Conservation (phyloP, 2,113 vertebrate genomes). For the Dromaius novaehollandiae region DNA sequence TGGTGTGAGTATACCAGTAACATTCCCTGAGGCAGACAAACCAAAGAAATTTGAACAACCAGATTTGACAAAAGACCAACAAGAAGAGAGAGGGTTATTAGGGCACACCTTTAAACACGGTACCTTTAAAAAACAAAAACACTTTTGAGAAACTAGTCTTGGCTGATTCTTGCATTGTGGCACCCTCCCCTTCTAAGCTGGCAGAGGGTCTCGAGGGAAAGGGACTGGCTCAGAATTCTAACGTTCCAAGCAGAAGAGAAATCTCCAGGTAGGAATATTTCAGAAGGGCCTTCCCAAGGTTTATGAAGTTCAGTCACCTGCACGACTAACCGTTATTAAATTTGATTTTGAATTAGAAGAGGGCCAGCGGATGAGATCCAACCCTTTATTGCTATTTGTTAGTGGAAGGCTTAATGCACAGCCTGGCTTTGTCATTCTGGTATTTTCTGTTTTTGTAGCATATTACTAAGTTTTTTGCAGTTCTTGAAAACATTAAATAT, state of each 20-base stretch:
- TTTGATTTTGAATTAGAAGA: not conserved
- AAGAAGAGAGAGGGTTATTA: not conserved
- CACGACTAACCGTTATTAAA: not conserved
- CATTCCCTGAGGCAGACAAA: not conserved
- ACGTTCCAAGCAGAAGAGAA: not conserved
- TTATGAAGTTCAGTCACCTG: too few relatives aligned
- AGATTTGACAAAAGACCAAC: not conserved
- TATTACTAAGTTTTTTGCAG: not conserved
- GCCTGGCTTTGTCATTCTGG: not conserved
- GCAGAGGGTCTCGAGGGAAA: not conserved
- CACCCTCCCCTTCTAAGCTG: not conserved
- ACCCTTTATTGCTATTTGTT: not conserved
- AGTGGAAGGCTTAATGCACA: not conserved
- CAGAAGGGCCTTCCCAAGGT: not conserved
- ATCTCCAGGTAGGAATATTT: not conserved
- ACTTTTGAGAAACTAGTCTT: not conserved
- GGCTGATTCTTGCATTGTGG: not conserved
- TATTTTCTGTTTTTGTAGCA: not conserved
- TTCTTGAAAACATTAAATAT: not conserved
- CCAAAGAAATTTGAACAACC: not conserved
- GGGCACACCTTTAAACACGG: not conserved
- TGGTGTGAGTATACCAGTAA: rapidly evolving
- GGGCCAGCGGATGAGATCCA: not conserved
- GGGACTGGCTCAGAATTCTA: not conserved
- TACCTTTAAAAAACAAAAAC: not conserved